Percentiles rank a stretch among this genome's conserved stretches.
Evolutionary conservation across 2,888 invertebrate species (phyloP).

Genomic region (Phaedon cochleariae): DNA sequence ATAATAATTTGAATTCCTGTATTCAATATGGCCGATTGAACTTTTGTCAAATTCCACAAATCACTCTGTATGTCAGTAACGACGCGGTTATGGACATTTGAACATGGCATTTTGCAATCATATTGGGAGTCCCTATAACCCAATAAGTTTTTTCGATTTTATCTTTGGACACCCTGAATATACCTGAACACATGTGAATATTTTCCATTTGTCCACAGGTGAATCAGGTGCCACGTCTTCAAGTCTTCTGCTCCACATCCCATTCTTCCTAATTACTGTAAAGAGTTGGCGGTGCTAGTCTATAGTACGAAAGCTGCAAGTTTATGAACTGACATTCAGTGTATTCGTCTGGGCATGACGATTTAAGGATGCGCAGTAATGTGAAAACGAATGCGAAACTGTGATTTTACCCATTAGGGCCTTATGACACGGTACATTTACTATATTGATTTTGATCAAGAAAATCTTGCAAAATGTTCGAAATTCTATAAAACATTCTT

Average conservation of each 20-base stretch:
- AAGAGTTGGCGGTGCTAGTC: conserved; percentile 32
- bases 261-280: conserved; percentile 18
- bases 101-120: too few species aligned
- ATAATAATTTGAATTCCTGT: too few species aligned
- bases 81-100: too few species aligned
- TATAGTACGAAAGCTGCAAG: conserved; percentile 7
- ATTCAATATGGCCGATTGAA: too few species aligned
- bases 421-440: conserved; percentile 16
- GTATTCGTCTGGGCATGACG: conserved; percentile 25
- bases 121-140: too few species aligned
- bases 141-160: too few species aligned
- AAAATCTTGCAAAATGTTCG: neutral
- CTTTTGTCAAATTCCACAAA: too few species aligned
- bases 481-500: too few species aligned
- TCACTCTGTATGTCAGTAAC: too few species aligned
- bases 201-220: conserved; percentile 33
- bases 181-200: too few species aligned
- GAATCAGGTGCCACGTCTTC: conserved; percentile 22
- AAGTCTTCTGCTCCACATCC: conserved; percentile 21
- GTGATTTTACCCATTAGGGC: conserved; percentile 25
- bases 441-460: neutral
- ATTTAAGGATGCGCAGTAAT: conserved; percentile 32
- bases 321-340: neutral
- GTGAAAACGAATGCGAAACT: conserved; percentile 36
- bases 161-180: too few species aligned